Evolutionary conservation across 2,888 invertebrate species (phyloP).

Genomic region (Tenthredo amoena): DNA sequence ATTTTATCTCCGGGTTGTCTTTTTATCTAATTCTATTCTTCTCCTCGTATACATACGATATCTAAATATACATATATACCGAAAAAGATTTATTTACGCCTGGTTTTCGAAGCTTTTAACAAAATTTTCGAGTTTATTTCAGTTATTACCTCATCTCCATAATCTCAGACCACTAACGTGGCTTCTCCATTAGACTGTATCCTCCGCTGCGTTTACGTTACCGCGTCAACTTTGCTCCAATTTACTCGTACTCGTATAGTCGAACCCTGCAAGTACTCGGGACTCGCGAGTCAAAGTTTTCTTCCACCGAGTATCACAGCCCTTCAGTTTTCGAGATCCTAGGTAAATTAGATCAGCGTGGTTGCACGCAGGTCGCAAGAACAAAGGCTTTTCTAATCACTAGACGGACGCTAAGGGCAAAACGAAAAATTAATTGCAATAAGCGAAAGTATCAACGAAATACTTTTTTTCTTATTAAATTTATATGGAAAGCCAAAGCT

Average conservation of each 20-base stretch:
- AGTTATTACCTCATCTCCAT: constrained; percentile 21
- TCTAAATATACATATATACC: neutral
- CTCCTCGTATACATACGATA: neutral
- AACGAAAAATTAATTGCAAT: neutral
- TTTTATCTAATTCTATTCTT: neutral
- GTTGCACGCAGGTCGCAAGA: neutral
- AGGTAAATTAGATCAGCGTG: neutral
- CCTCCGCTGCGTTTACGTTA: constrained; percentile 2
- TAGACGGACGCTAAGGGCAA: neutral
- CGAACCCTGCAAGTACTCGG: neutral
- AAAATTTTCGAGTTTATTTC: constrained; percentile 2
- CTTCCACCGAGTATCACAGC: neutral
- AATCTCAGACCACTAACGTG: constrained; percentile 12
- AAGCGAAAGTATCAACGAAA: neutral
- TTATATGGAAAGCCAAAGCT: neutral
- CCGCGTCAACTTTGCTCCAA: neutral
- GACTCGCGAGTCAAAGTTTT: constrained; percentile 6
- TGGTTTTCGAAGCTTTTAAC: neutral
- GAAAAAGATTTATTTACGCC: neutral
- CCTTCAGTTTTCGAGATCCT: neutral
- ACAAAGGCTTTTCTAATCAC: neutral
- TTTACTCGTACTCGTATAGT: constrained; percentile 8
- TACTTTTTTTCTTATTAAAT: neutral
- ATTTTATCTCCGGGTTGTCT: neutral
- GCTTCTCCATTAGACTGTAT: neutral